Conservation (phyloP, 2,797 vertebrate species). For the Antrozous pallidus region DNA sequence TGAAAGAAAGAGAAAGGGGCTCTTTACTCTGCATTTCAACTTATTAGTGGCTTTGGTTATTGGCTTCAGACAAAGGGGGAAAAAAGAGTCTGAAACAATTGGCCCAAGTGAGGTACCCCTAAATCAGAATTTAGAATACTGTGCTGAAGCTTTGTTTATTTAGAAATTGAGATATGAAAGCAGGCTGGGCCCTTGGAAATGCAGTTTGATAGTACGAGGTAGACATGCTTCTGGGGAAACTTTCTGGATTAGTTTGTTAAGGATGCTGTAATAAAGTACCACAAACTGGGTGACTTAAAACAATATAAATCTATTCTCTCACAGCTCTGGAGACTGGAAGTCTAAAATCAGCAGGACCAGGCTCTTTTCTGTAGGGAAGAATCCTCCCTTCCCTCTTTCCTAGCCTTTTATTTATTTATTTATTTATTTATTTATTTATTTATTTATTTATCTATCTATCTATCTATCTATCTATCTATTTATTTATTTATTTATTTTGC, state of each 20-base stretch:
- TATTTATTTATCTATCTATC: too few relatives aligned
- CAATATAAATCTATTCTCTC: not conserved
- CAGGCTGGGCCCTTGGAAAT: not conserved
- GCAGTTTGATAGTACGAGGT: not conserved
- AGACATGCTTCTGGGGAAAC: not conserved
- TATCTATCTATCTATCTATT: too few relatives aligned
- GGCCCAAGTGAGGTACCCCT: slow-evolving; percentile 37
- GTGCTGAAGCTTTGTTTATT: slow-evolving; percentile 35
- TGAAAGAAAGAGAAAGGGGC: slow-evolving; percentile 3
- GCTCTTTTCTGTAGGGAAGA: not conserved
- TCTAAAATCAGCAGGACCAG: not conserved
- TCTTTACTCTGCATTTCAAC: slow-evolving; percentile 28
- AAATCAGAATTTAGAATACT: slow-evolving; percentile 54
- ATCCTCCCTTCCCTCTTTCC: not conserved
- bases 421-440: too few relatives aligned
- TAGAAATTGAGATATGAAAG: slow-evolving; percentile 40
- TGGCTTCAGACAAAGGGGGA: slow-evolving; percentile 25
- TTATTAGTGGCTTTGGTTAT: slow-evolving; percentile 60
- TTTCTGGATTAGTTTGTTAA: slow-evolving; percentile 4
- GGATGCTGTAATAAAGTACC: not conserved
- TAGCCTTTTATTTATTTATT: not conserved
- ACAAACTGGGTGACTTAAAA: not conserved
- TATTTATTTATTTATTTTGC: too few relatives aligned
- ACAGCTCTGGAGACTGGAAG: not conserved
- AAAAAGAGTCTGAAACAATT: slow-evolving; percentile 46